Base-by-base conservation (phyloP, 1,140 invertebrate genomes). In the Hyles euphorbiae region DNA sequence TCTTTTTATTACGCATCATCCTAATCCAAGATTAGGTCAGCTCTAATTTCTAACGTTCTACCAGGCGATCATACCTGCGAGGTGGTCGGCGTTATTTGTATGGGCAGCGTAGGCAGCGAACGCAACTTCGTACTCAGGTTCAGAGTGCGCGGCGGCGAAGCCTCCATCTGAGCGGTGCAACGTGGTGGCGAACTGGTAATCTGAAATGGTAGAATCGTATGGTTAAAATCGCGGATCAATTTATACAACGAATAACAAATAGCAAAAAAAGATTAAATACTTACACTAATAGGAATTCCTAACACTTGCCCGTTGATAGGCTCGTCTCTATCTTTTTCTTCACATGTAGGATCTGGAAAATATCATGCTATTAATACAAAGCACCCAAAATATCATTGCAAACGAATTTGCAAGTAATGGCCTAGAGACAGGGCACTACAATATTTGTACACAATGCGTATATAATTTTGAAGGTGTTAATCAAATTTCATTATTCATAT, bases 201-300 rank as follows among this genome's bases (percentile, higher is more conserved):
- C 83, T 86, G 69, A 47, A 79, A 72, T 49, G 22, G 22, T 22
- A 2, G 22, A 22, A 22, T 58, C 22, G 47, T 33, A 64, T 33
- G 49, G 10, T 58, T 61, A 45, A 8, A 36, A 34, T 49, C 8
- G 6, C 46, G n/a, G 7, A 34, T 53, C 8, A 36, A 36, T 34
- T 34, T 53, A 22, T 22, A 22, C 22, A 22, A 22, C 22, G 22
- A 22, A 22, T 22, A 22, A 22, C 22, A 22, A 22, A 22, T 47
- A 34, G 36, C 9, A 56, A 33, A 33, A 2, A 12, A 32, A 43
- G 12, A 53, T 3, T 36, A 43, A 10, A 47, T 60, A 85, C 84
- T 88, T 72, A 88, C 85, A 80, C 75, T 86, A 68, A 88, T 73
- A 65, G 82, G 80, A 63, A 83, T 81, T 71, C 85, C 81, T 74